Percentiles rank a stretch among this genome's conserved stretches.
Conservation (phyloP, 1,140 invertebrate species). For the Sminthurides bifidus region DNA sequence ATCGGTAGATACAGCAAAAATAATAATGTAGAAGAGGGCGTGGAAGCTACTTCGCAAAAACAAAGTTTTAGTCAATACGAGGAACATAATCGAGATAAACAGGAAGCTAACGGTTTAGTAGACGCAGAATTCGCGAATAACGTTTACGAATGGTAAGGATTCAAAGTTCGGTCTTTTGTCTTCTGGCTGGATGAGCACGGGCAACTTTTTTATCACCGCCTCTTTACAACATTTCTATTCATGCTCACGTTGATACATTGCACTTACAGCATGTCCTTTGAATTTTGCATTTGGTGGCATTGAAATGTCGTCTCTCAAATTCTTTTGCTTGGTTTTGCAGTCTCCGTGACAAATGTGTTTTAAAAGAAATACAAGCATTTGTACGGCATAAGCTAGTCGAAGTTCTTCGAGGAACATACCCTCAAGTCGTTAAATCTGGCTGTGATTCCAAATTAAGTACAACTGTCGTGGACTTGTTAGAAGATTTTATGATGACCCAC, state of each 20-base stretch:
- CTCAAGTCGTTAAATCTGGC: conserved; percentile 10
- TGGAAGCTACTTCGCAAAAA: too few species aligned
- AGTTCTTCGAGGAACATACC: conserved; percentile 21
- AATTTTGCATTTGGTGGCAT: background rate
- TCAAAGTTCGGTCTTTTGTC: too few species aligned
- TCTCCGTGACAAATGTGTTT: conserved; percentile 21
- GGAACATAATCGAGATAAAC: background rate
- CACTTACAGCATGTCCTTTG: background rate
- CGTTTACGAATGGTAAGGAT: conserved; percentile 2
- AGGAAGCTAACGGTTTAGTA: too few species aligned
- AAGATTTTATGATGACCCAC: conserved; percentile 28
- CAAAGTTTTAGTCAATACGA: too few species aligned
- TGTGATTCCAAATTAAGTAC: background rate
- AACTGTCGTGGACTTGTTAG: conserved; percentile 12
- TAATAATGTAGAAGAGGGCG: background rate
- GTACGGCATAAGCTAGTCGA: conserved; percentile 22
- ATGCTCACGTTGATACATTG: too few species aligned
- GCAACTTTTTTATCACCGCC: too few species aligned
- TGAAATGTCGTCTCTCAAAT: background rate
- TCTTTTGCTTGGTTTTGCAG: conserved; percentile 8
- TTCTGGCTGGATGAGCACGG: too few species aligned
- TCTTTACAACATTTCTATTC: too few species aligned
- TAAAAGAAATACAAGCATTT: conserved; percentile 26
- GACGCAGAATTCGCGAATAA: background rate
- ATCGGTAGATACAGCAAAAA: too few species aligned